Conservation (phyloP, 2,113 vertebrate species). For the Microtus ochrogaster region DNA sequence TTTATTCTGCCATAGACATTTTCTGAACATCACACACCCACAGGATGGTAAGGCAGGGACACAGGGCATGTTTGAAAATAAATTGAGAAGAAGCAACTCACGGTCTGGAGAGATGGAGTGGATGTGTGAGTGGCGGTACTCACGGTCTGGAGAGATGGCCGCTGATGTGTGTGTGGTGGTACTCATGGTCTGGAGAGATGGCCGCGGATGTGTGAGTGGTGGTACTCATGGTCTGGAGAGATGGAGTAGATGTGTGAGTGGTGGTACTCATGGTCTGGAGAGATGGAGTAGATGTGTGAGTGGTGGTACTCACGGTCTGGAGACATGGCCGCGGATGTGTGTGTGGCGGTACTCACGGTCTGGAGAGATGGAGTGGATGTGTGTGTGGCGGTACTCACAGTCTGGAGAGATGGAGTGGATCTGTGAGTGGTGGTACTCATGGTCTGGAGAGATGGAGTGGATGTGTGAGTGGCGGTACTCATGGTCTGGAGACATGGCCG, state of each 20-base stretch:
- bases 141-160: neutral
- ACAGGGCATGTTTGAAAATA: constrained; percentile 33
- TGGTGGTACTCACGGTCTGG: too few species aligned
- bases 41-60: constrained; percentile 49
- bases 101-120: neutral
- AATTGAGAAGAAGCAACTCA: neutral
- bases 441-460: neutral
- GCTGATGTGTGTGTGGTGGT: accelerated
- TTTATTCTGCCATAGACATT: constrained; percentile 58
- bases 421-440: neutral
- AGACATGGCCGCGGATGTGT: too few species aligned
- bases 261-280: neutral
- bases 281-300: too few species aligned
- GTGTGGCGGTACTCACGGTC: neutral
- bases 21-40: constrained; percentile 57
- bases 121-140: too few species aligned
- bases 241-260: neutral
- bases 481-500: neutral
- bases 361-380: neutral
- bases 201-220: too few species aligned
- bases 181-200: neutral
- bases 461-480: neutral
- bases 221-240: neutral
- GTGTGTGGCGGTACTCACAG: neutral
- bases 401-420: neutral